Conservation (phyloP, 2,797 vertebrate species). For the Alectoris magna region DNA sequence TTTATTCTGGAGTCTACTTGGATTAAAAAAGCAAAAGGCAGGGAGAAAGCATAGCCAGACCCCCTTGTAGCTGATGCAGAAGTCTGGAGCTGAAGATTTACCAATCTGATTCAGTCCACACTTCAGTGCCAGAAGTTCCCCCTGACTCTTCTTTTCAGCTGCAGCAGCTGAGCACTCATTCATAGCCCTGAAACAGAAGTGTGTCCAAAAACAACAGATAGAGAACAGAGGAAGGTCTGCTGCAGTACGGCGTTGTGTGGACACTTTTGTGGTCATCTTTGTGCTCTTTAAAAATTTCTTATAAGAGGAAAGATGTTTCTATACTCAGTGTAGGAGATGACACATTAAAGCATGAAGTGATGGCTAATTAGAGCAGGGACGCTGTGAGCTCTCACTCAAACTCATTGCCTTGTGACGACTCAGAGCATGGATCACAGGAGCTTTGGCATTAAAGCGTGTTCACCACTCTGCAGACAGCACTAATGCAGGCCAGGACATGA, state of each 20-base stretch:
- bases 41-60: background rate
- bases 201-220: fast-evolving
- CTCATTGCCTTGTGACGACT: background rate
- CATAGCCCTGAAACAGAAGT: background rate
- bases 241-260: fast-evolving
- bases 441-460: background rate
- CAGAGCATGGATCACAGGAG: background rate
- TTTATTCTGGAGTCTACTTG: background rate
- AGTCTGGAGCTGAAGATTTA: background rate
- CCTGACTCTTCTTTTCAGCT: background rate
- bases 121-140: background rate
- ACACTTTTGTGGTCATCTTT: background rate
- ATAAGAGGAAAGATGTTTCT: background rate
- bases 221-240: background rate
- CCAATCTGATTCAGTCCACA: background rate
- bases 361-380: too few relatives aligned
- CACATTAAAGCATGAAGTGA: background rate
- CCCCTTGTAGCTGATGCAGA: background rate
- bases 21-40: background rate
- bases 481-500: background rate
- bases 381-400: fast-evolving
- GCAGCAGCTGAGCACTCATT: background rate
- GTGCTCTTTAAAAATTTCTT: background rate
- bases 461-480: background rate
- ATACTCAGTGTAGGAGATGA: background rate